Evolutionary conservation across 2,888 invertebrate species (phyloP), one percentile per base, ranked within the genome.

Genomic region (Conomelus anceps): DNA sequence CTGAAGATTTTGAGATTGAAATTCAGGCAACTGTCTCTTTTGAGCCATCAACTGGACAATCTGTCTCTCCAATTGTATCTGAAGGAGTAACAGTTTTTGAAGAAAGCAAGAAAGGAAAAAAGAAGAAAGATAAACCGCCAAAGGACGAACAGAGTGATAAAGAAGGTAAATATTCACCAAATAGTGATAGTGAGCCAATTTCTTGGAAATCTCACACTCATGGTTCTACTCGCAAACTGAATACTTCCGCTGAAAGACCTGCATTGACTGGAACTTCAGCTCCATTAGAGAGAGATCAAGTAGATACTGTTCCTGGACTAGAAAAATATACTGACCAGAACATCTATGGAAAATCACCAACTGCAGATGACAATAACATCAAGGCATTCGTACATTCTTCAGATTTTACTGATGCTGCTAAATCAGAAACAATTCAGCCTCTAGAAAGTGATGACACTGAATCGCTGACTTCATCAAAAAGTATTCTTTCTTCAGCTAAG

Each of bases 1-100:
- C 90, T 23, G 95, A 94, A 90, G 95, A 94, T 20, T 95, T 94
- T 91, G 95, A 95, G 93, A 94, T 95, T n/a, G 94, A 95, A 91
- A 93, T 95, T 26, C 93, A 95, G 91, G 95, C 95, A 84, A 94
- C 94, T 90, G 94, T 95, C 22, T 94, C 95, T 0, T 94, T 96
- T 90, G 95, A 95, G 22, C 89, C 91, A 23, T 90, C 86, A 87
- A 85, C 89, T 84, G 90, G 89, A 63, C 13, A 63, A 22, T 88
- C 84, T 89, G 13, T 88, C 20, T 88, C 89, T 34, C 34, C 89
- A 24, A 20, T 20, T 26, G 3, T 22, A 22, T 1, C 24, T 86
- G 86, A 26, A 23, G 29, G 9, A 20, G 7, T 20, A 23, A 20
- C 88, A 90, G 89, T 41, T 85, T 22, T 87, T 89, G 26, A 89